phyloP scores from a whole-genome alignment of 2,113 vertebrate species.

The Nesospiza acunhae region DNA sequence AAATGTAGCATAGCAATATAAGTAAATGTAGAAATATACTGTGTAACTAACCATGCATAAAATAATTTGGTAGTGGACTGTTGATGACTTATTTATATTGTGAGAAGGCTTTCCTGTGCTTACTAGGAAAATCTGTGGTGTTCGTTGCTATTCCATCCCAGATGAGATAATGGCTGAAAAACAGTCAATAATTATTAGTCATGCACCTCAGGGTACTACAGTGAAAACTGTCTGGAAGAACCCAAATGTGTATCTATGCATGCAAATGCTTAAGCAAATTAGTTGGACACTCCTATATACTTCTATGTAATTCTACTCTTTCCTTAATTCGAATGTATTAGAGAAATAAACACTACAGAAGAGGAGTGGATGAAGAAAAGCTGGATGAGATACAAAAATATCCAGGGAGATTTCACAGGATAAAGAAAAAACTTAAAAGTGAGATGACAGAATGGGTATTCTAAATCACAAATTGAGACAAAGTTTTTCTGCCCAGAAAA shows the following conservation, averaged over 20 bases:
- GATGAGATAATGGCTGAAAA: neutral
- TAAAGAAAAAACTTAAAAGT: neutral
- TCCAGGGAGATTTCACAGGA: neutral
- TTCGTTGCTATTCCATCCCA: neutral
- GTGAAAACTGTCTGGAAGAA: neutral
- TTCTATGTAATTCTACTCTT: neutral
- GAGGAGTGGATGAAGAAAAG: neutral
- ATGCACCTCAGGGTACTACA: neutral
- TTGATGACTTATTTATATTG: slow-evolving; percentile 57
- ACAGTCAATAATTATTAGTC: neutral
- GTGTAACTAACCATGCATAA: slow-evolving; percentile 72
- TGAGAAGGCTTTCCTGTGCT: neutral
- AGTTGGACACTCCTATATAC: neutral
- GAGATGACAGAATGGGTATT: neutral
- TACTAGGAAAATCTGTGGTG: neutral
- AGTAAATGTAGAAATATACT: slow-evolving; percentile 66
- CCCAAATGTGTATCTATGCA: neutral
- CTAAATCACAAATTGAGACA: neutral
- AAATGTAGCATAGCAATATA: slow-evolving; percentile 63
- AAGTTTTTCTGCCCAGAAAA: neutral
- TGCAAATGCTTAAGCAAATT: neutral
- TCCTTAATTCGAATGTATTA: neutral
- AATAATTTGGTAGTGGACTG: slow-evolving; percentile 65
- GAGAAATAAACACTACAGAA: neutral
- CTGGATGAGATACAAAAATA: neutral